A percentile compares a stretch with the other conserved stretches of the same genome.
Evolutionary conservation across 2,888 invertebrate genomes (phyloP).

Genomic region (Dynastes grantii): DNA sequence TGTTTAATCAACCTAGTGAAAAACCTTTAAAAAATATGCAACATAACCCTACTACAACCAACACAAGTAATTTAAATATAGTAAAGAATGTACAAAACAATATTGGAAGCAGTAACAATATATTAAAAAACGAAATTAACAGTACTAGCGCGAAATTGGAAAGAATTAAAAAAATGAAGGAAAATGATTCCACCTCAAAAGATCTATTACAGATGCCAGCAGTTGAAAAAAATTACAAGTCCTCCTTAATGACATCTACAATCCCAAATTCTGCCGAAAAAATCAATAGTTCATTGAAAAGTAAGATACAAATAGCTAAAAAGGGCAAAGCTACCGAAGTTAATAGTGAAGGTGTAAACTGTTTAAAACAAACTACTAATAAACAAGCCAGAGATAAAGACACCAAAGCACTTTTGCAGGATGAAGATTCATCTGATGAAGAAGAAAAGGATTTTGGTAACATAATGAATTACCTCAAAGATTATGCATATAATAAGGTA

Average conservation of each 20-base stretch:
- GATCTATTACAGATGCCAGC: neutral
- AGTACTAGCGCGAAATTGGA: neutral
- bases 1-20: neutral
- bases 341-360: neutral
- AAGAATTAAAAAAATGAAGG: neutral
- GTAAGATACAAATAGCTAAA: neutral
- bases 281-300: neutral
- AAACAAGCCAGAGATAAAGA: neutral
- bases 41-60: neutral
- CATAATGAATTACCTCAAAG: constrained; percentile 30
- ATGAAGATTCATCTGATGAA: constrained; percentile 29
- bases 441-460: constrained; percentile 26
- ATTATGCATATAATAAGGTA: neutral
- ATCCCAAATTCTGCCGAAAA: neutral
- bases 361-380: neutral
- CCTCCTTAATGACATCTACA: neutral
- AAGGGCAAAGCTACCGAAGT: neutral
- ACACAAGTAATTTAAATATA: neutral
- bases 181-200: neutral
- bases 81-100: neutral
- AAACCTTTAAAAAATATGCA: neutral
- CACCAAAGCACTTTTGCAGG: neutral
- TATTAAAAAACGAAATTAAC: neutral
- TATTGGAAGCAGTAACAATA: neutral
- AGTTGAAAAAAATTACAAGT: neutral